Base-by-base conservation (phyloP, 1,140 invertebrate genomes). In the Ctenoplectra terminalis region DNA sequence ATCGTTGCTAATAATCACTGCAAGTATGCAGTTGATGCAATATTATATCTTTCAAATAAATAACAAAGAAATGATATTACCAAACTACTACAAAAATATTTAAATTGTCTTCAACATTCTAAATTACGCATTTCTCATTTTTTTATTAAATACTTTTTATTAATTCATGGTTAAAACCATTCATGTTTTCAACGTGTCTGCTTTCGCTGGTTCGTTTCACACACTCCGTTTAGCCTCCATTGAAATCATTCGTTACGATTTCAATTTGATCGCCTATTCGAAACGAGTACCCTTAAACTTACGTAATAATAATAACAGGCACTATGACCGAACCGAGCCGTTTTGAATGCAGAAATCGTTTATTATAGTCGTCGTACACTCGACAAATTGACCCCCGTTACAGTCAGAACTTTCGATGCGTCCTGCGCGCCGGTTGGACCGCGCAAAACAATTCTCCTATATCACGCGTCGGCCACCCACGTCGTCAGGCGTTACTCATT, bases 401-500 rank as follows among this genome's bases (percentile, higher is more conserved):
- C 1, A 52, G 46, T 11, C 3, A 37, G 31, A 54, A 54, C 66
- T 52, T 70, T 70, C 48, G 48, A 54, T 70, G 31, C 31, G 20
- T 34, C 23, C 0, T 2, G 43, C 46, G 13, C 43, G 20, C 29
- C 0, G 29, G 9, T 67, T 31, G 43, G 20, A 50, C 29, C 29
- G 29, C 5, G 66, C 20, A 17, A 69, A 52, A 69, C 46, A 50
- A 34, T 50, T 31, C 66, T n/a, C 20, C 20, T 23, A 52, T 26
- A 70, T 70, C 67, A 26, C 46, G 31, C 2, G 31, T 52, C 20
- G 67, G 26, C 67, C 67, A 70, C 48, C 67, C 29, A 37, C 67
- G 23, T 70, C 0, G 31, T 5, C 23, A 52, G 8, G 31, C 48
- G 31, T 52, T 54, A 70, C 23, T 26, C 67, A 26, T 70, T 70